Conservation (phyloP, 2,113 vertebrate species). For the Myrmecobius fasciatus region DNA sequence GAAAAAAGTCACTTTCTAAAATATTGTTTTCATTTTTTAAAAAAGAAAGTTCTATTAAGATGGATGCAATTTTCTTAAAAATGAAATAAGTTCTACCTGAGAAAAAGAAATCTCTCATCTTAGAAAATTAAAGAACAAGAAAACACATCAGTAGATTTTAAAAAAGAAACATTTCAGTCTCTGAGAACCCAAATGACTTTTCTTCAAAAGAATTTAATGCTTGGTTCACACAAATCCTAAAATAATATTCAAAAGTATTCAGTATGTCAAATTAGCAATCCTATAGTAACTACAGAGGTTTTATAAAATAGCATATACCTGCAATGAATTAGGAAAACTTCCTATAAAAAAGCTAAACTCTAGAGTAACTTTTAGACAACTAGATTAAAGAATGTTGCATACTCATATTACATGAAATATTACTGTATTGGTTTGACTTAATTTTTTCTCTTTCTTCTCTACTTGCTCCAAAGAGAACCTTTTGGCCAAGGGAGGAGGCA, state of each 20-base stretch:
- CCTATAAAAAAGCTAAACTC: neutral
- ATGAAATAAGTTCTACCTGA: neutral
- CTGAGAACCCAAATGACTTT: neutral
- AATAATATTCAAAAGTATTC: conserved; percentile 3
- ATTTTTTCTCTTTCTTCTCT: neutral
- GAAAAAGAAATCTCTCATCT: neutral
- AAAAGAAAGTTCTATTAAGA: conserved; percentile 10
- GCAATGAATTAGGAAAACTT: neutral
- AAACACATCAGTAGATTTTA: conserved; percentile 3
- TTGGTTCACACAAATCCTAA: neutral
- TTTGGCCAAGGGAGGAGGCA: neutral
- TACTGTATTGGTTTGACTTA: neutral
- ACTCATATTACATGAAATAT: neutral
- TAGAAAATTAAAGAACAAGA: neutral
- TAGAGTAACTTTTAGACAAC: neutral
- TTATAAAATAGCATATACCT: neutral
- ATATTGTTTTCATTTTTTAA: conserved; percentile 3
- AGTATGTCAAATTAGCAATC: neutral
- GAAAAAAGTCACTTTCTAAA: neutral
- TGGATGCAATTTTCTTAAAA: neutral
- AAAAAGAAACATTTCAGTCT: conserved; percentile 1
- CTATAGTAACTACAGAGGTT: conserved; percentile 5
- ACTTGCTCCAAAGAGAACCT: neutral
- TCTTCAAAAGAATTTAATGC: neutral
- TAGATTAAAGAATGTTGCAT: neutral